A percentile compares a stretch with the other conserved stretches of the same genome.
Evolutionary conservation across 2,888 invertebrate genomes (phyloP).

Genomic region (Mythimna lalbum): DNA sequence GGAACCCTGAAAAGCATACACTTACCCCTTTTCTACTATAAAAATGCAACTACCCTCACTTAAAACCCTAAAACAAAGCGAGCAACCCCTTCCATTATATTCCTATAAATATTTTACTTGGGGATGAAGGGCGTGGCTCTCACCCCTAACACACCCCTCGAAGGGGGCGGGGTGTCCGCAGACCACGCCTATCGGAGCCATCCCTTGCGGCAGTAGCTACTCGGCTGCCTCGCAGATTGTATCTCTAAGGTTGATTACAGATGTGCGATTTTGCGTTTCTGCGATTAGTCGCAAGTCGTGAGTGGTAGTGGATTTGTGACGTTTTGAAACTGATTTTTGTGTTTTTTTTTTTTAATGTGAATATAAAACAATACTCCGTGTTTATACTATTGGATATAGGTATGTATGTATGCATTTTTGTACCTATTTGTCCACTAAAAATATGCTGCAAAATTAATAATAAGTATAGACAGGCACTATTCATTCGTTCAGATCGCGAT

Average conservation of each 20-base stretch:
- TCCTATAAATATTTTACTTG: constrained; percentile 47
- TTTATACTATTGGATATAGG: not conserved
- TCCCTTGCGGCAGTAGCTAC: constrained; percentile 41
- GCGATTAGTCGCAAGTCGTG: constrained; percentile 22
- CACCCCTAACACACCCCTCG: constrained; percentile 30
- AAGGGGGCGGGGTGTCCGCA: constrained; percentile 25
- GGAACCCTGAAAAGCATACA: not conserved
- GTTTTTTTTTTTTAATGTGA: not conserved
- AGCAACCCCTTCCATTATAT: constrained; percentile 52
- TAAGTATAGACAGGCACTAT: too few relatives aligned
- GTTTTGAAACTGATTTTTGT: not conserved
- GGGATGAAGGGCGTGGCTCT: constrained; percentile 44
- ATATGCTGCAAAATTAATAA: too few relatives aligned
- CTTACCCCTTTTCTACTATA: not conserved
- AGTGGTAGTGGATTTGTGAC: constrained; percentile 17
- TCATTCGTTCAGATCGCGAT: too few relatives aligned
- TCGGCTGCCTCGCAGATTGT: constrained; percentile 31
- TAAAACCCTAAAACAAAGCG: constrained; percentile 35
- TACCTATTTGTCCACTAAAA: too few relatives aligned
- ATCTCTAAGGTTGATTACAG: constrained; percentile 23
- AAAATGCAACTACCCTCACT: constrained; percentile 3
- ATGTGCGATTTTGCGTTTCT: constrained; percentile 29
- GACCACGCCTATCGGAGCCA: constrained; percentile 39
- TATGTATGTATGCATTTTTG: not conserved
- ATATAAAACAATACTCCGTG: not conserved